Conservation (phyloP, 2,113 vertebrate species). For the Ailurus styani region DNA sequence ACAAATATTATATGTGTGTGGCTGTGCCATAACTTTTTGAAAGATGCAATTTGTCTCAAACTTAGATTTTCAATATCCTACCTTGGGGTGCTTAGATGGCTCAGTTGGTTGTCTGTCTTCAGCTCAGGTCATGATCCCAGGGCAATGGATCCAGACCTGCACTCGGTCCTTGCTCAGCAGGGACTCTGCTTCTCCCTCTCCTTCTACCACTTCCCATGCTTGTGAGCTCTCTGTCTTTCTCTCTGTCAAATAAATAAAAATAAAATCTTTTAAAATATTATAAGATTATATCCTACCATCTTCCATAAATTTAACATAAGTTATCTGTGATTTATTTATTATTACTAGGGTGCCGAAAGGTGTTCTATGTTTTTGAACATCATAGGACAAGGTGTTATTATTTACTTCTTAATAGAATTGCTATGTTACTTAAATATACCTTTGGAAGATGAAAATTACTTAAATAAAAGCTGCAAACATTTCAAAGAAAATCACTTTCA, state of each 20-base stretch:
- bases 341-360: neutral
- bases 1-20: neutral
- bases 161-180: no score
- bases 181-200: neutral
- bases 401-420: neutral
- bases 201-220: neutral
- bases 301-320: neutral
- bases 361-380: neutral
- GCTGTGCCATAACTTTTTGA: neutral
- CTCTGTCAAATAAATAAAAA: neutral
- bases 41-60: neutral
- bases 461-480: neutral
- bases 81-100: neutral
- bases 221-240: neutral
- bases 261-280: neutral
- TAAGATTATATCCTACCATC: neutral
- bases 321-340: neutral
- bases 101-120: neutral
- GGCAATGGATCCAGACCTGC: no score
- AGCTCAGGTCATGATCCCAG: neutral
- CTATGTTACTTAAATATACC: neutral
- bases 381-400: neutral
- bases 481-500: neutral
- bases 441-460: neutral
- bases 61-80: neutral